Conservation (phyloP, 1,140 invertebrate species). For the Muscidifurax raptorellus region DNA sequence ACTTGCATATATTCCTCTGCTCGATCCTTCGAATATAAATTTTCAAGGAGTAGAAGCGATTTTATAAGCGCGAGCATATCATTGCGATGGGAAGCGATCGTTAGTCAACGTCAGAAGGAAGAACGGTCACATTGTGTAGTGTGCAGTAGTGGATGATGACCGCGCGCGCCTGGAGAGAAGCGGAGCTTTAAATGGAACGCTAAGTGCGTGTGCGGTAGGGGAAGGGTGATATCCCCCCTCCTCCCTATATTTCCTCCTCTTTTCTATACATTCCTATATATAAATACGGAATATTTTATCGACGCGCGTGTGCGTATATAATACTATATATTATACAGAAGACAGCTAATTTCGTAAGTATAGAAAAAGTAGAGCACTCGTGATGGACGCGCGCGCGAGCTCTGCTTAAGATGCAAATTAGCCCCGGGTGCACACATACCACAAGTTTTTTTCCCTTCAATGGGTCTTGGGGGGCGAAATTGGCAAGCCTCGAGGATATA, state of each 20-base stretch:
- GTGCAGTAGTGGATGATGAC: background rate
- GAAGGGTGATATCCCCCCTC: background rate
- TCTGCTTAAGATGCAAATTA: constrained; percentile 64
- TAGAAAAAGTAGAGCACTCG: background rate
- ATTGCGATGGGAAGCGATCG: constrained; percentile 49
- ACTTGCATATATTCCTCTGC: constrained; percentile 40
- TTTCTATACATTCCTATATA: background rate
- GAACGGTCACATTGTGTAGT: constrained; percentile 67
- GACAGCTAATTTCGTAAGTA: background rate
- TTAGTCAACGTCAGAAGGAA: constrained; percentile 70
- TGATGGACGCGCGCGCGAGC: constrained; percentile 1
- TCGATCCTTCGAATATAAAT: background rate
- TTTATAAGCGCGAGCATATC: constrained; percentile 30
- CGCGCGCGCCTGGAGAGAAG: background rate
- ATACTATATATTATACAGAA: no score
- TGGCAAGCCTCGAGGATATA: constrained; percentile 53
- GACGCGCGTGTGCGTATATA: background rate
- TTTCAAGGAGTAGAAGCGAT: constrained; percentile 52
- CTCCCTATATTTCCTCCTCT: no score
- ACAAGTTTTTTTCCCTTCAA: constrained; percentile 53
- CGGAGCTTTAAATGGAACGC: constrained; percentile 59
- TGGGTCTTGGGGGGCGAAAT: constrained; percentile 55
- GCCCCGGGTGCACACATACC: background rate
- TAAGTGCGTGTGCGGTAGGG: constrained; percentile 50
- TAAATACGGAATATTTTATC: constrained; percentile 4